Conservation (phyloP, 2,113 vertebrate genomes). For the Silurus glanis region DNA sequence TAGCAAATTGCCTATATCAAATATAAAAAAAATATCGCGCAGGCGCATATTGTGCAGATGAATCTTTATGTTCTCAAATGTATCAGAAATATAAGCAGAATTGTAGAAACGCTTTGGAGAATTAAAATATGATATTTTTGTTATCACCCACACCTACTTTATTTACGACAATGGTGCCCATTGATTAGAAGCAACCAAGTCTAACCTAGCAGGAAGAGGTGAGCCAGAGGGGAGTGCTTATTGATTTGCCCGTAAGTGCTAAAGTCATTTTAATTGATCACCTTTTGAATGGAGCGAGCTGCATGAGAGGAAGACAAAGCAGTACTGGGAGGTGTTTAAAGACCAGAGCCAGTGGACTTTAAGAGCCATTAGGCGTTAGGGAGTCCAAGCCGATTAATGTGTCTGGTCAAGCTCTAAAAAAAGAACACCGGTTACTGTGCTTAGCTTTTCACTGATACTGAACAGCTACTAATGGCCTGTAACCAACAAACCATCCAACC, state of each 20-base stretch:
- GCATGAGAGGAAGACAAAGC: slow-evolving; percentile 45
- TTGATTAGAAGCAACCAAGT: slow-evolving; percentile 65
- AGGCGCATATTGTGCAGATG: no score
- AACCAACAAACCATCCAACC: not conserved
- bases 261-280: slow-evolving; percentile 81
- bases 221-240: slow-evolving; percentile 73
- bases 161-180: slow-evolving; percentile 68
- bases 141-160: slow-evolving; percentile 52
- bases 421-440: slow-evolving; percentile 72
- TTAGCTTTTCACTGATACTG: slow-evolving; percentile 71
- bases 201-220: slow-evolving; percentile 64
- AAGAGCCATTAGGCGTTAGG: slow-evolving; percentile 71
- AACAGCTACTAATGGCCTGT: slow-evolving; percentile 60
- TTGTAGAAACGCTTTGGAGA: not conserved
- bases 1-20: no score
- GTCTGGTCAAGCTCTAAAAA: slow-evolving; percentile 69
- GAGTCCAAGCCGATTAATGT: slow-evolving; percentile 73
- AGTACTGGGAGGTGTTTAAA: slow-evolving; percentile 45
- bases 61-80: not conserved
- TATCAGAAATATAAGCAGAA: not conserved
- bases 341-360: slow-evolving; percentile 56
- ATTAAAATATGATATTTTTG: not conserved
- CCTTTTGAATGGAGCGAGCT: slow-evolving; percentile 64
- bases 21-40: no score
- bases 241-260: slow-evolving; percentile 76